phyloP scores from a whole-genome alignment of 2,113 vertebrate species.

The Brachypteracias leptosomus region DNA sequence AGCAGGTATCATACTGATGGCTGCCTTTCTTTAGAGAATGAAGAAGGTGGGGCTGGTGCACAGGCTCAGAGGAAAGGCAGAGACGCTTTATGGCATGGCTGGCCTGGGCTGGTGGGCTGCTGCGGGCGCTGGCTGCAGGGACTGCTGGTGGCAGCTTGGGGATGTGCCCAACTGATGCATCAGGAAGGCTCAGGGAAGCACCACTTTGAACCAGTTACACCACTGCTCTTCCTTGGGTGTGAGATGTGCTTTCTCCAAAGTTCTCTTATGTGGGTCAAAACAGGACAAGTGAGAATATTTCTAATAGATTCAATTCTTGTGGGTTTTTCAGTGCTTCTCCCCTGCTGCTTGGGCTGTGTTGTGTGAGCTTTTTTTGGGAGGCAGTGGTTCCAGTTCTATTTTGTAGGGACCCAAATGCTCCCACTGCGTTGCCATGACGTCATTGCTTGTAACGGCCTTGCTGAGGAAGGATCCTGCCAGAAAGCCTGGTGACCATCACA shows the following conservation, averaged over 20 bases:
- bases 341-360: not conserved
- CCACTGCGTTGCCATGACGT: not conserved
- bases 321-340: not conserved
- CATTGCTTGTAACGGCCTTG: not conserved
- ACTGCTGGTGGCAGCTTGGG: not conserved
- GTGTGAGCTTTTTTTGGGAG: not conserved
- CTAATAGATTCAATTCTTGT: slow-evolving; percentile 44
- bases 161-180: rapidly evolving
- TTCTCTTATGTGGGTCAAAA: not conserved
- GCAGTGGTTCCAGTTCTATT: not conserved
- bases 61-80: not conserved
- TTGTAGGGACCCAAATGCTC: not conserved
- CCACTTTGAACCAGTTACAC: not conserved
- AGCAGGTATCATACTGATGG: rapidly evolving
- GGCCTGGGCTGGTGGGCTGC: not conserved
- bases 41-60: not conserved
- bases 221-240: not conserved
- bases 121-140: not conserved
- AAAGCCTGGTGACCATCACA: not conserved
- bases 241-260: not conserved
- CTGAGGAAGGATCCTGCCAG: not conserved
- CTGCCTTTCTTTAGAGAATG: not conserved
- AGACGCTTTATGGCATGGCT: not conserved
- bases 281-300: slow-evolving; percentile 32
- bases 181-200: not conserved